Base-by-base conservation (phyloP, 2,113 vertebrate species). In the Dipodomys stephensi region DNA sequence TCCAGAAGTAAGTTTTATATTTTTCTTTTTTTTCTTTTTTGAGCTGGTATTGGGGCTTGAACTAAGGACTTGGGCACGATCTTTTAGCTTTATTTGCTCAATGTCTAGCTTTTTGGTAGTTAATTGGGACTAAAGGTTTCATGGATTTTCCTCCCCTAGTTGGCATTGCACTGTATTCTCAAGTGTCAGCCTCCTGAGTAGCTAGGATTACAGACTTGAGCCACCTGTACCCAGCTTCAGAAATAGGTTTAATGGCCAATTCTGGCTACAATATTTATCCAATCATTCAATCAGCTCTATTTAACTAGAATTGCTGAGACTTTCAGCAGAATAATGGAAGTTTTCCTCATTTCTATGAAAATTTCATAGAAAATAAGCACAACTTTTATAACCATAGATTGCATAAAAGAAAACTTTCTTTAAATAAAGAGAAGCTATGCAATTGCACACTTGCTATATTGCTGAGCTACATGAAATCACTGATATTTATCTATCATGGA, bases 311-410 rank as follows among this genome's bases (percentile, higher is more conserved):
- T 13, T 65, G 19, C 12, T 65, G 83, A 95, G 23, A 71, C 7
- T 46, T 81, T 91, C 53, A 87, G 71, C 6, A 39, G 19, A 62
- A n/a, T 39, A 87, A 64, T 32, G 7, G 30, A 71, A 8, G 25
- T 82, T 23, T n/a, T 77, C 23, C 16, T 86, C 32, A 22, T 62
- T 68, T 18, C 5, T 64, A 65, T 78, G 28, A 78, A 49, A 4
- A 57, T 95, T 93, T 78, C 44, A 57, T 78, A 82, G 76, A 44
- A 35, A n/a, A 64, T 89, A 35, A 76, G 19, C 12, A 78, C 13
- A 25, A 60, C 22, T n/a, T 35, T 67, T 82, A 28, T 27, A 25
- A 27, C 64, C 32, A 72, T 46, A 23, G 4, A 83, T 78, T 78
- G 20, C 0, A 35, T 44, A 65, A 76, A 22, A 13, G 16, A 71